Base-by-base conservation (phyloP, 2,888 invertebrate genomes). In the Eutolmus rufibarbis region DNA sequence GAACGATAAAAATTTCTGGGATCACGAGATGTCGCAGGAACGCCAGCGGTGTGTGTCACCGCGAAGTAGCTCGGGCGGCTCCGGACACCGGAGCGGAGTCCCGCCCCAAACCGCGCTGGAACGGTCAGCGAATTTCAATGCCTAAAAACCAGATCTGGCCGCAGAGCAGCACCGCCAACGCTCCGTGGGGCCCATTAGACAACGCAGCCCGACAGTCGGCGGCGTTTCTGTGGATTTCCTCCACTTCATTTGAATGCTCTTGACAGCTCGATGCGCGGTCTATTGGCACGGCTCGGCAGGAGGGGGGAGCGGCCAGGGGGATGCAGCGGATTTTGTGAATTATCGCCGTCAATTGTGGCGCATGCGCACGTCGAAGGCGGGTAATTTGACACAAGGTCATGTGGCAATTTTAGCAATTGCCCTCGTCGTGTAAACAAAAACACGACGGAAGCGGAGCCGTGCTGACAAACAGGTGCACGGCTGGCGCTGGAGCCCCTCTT, bases 401-500 rank as follows among this genome's bases (percentile, higher is more conserved):
- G 46, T 46, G 74, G 74, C 74, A 74, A 74, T 74, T 82, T 82
- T 16, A 57, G 37, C 82, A 82, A 82, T 82, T 57, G 82, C 40
- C 79, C 37, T 14, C 66, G 31, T 82, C 82, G 31, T 82, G 82
- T 82, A 82, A 82, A 82, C 82, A 82, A 82, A 82, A 16, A 34
- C 82, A 56, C 34, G 40, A 19, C 37, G 37, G 57, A 66, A 76
- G 14, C 40, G 37, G 37, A 82, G 46, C 56, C 43, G 86, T 40
- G 74, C 79, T 12, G 12, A 51, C 66, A 46, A 86, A 86, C 88
- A 88, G 88, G 87, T 87, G 88, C 77, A 88, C 46, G 77, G 40
- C 43, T 87, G 81, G 37, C 40, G 37, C 43, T 85, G 85, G 57
- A 43, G n/a, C 43, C 31, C 19, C 40, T 89, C 91, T 91, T 16